Base-by-base conservation (phyloP, 2,888 invertebrate species). In the Hydropsyche betteni region DNA sequence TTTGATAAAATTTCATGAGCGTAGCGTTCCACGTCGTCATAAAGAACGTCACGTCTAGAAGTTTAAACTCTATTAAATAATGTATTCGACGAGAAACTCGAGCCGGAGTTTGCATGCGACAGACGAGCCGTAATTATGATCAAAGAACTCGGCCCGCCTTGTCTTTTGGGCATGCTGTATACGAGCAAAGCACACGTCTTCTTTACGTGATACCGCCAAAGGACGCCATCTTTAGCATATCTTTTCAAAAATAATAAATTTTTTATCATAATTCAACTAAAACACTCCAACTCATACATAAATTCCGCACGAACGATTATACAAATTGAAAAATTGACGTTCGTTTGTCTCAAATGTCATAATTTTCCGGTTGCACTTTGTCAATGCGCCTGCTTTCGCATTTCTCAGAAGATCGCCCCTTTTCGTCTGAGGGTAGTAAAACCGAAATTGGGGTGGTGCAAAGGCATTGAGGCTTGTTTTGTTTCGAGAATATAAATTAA, bases 401-500 rank as follows among this genome's bases (percentile, higher is more conserved):
- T 33, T 38, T n/a, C 38, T 14, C 10, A 16, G 68, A 74, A 64
- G 68, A 34, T 68, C 61, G 51, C 55, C 75, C 75, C 68, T 53
- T 70, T 72, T 75, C 75, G 68, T 75, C 71, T 53, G 52, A 72
- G 75, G 64, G 71, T 64, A 71, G 72, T 72, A 72, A 64, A 75
- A 75, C 50, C 72, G 64, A 24, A 1, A 24, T 24, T 24, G 24
- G 24, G 74, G 64, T 64, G 50, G 58, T 69, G 55, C 58, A 58
- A 58, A 24, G 58, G 58, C 44, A 44, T 44, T 24, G 36, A 61
- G 76, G 55, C 69, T 69, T 74, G 76, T 76, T 76, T 76, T 76
- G 76, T 76, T 76, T 76, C 69, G 55, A 64, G 76, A 73, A 76
- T 76, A 76, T 76, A 76, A 76, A 76, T 76, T 76, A 76, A 76